phyloP scores from a whole-genome alignment of 1,140 invertebrate species.

The Phocides pigmalion region DNA sequence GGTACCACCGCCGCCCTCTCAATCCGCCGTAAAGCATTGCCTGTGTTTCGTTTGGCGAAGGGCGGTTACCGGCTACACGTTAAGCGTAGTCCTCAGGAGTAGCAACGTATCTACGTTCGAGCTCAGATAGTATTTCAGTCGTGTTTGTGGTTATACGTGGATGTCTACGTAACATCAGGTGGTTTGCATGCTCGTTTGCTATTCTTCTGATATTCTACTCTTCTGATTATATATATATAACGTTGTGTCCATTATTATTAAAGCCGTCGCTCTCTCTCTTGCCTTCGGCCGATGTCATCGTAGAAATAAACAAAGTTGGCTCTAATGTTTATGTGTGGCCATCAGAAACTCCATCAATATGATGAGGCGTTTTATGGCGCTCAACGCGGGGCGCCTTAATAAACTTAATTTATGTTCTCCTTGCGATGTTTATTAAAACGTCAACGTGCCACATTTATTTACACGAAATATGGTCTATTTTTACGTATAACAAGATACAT shows the following conservation, averaged over 20 bases:
- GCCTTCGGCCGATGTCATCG: conserved; percentile 36
- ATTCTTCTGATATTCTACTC: too few species aligned
- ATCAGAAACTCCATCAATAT: conserved; percentile 60
- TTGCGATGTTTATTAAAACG: conserved; percentile 46
- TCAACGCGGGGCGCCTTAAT: conserved; percentile 54
- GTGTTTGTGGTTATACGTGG: too few species aligned
- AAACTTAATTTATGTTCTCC: conserved; percentile 54
- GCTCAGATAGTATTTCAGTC: too few species aligned
- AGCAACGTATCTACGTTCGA: too few species aligned
- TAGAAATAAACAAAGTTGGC: conserved; percentile 53
- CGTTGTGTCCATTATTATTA: neutral
- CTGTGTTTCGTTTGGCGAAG: too few species aligned
- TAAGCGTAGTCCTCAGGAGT: too few species aligned
- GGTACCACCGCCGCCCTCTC: too few species aligned
- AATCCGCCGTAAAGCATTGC: too few species aligned
- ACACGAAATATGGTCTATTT: conserved; percentile 34
- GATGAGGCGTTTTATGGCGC: conserved; percentile 59
- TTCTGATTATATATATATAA: too few species aligned
- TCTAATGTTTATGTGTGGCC: conserved; percentile 55
- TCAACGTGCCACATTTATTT: conserved; percentile 40
- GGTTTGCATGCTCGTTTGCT: too few species aligned
- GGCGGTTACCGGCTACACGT: too few species aligned
- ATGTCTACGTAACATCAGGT: too few species aligned
- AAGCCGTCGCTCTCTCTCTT: conserved; percentile 4
- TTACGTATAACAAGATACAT: neutral